Evolutionary conservation across 2,113 vertebrate genomes (phyloP).

Genomic region (Diadophis punctatus): DNA sequence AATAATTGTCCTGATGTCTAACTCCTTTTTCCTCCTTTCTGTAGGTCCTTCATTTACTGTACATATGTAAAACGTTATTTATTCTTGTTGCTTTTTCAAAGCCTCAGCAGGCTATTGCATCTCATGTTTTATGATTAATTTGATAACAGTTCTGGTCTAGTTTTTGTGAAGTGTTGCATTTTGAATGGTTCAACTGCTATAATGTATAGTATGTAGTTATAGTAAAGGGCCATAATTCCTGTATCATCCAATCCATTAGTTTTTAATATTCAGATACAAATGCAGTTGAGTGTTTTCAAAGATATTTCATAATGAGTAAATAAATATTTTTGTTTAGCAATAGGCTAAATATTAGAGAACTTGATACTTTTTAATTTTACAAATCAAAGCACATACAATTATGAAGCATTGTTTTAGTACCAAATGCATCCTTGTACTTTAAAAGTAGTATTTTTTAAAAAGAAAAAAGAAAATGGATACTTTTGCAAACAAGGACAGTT

Average conservation of each 20-base stretch:
- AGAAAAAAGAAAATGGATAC: neutral
- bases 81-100: neutral
- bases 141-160: neutral
- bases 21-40: neutral
- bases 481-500: neutral
- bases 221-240: neutral
- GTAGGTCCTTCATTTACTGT: neutral
- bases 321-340: neutral
- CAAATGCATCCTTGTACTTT: neutral
- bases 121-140: neutral
- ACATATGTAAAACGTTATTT: neutral
- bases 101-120: neutral
- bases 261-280: neutral
- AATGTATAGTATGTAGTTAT: neutral
- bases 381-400: neutral
- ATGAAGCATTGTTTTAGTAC: neutral
- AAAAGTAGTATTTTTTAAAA: neutral
- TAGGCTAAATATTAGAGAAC: neutral
- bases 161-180: neutral
- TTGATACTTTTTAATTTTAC: neutral
- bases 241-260: neutral
- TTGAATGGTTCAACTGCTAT: neutral
- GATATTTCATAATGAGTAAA: neutral
- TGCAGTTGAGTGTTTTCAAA: neutral
- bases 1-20: neutral